phyloP scores from a whole-genome alignment of 1,140 invertebrate species.

The Archegozetes longisetosus region DNA sequence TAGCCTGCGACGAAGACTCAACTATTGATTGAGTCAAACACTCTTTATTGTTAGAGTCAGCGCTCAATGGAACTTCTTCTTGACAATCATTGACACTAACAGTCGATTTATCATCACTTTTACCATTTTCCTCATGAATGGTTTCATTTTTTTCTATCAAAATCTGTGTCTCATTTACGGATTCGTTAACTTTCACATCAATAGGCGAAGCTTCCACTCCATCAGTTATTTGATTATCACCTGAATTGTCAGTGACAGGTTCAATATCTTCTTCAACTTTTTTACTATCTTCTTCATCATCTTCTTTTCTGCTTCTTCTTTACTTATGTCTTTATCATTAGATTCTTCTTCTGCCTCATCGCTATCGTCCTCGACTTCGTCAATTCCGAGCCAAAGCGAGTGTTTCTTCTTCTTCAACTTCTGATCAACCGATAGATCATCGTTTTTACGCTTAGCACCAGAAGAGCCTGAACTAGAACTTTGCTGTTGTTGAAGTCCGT shows the following conservation, averaged over 20 bases:
- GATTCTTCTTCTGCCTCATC: background rate
- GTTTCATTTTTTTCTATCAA: no score
- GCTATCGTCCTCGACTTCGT: background rate
- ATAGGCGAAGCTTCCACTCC: no score
- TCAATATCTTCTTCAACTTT: background rate
- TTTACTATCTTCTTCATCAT: background rate
- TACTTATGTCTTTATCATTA: background rate
- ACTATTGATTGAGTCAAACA: no score
- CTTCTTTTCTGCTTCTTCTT: background rate
- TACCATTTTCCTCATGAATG: no score
- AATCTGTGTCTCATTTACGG: no score
- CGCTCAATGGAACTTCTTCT: no score
- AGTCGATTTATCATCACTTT: no score
- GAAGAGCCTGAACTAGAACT: background rate
- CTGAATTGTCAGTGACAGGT: background rate
- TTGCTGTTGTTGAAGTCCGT: conserved; percentile 8
- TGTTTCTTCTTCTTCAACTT: conserved; percentile 1
- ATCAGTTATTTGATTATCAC: background rate
- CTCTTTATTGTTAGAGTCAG: no score
- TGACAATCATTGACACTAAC: no score
- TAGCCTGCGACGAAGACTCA: no score
- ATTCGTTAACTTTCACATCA: no score
- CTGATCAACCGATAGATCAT: background rate
- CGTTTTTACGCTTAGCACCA: background rate
- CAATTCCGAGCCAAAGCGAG: conserved; percentile 4